These are phyloP conservation scores for Sciaenops ocellatus DNA, from an alignment of 2,797 vertebrate species.

Conservation along the genomic window DNA sequence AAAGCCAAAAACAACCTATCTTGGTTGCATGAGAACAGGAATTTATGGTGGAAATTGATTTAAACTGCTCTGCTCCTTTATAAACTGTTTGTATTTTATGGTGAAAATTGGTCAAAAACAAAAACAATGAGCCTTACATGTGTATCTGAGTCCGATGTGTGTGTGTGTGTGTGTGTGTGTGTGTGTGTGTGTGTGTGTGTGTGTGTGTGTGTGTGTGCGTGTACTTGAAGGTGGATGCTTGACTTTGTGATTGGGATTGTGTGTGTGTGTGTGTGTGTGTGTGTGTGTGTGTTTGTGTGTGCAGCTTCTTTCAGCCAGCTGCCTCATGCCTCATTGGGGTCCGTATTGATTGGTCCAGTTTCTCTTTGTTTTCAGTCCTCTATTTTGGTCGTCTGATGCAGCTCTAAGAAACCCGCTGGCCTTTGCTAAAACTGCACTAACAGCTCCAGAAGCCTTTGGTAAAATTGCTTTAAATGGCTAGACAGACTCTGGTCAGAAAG, in stretches of 20 bases:
- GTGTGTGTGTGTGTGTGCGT: background rate
- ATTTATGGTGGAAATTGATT: background rate
- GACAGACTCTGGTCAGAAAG: conserved; percentile 68
- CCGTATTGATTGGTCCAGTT: conserved; percentile 85
- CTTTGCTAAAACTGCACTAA: conserved; percentile 82
- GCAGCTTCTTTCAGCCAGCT: conserved; percentile 69
- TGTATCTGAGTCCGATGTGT: background rate
- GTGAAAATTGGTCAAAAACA: background rate
- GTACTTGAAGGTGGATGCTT: background rate
- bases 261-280: background rate
- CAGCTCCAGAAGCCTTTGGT: conserved; percentile 72
- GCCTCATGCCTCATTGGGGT: conserved; percentile 86
- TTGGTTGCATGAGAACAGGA: background rate
- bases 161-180: background rate
- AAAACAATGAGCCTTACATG: background rate
- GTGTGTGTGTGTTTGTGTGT: conserved; percentile 37
- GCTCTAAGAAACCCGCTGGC: conserved; percentile 80
- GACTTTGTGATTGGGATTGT: conserved; percentile 25
- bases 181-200: background rate
- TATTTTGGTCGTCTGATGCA: conserved; percentile 76
- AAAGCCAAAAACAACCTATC: background rate
- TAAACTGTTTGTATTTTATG: background rate
- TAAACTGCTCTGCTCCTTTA: background rate
- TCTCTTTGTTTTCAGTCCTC: conserved; percentile 84
- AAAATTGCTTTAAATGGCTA: conserved; percentile 79